Conservation (phyloP, 1,140 invertebrate species). For the Scaptomyza graminum region DNA sequence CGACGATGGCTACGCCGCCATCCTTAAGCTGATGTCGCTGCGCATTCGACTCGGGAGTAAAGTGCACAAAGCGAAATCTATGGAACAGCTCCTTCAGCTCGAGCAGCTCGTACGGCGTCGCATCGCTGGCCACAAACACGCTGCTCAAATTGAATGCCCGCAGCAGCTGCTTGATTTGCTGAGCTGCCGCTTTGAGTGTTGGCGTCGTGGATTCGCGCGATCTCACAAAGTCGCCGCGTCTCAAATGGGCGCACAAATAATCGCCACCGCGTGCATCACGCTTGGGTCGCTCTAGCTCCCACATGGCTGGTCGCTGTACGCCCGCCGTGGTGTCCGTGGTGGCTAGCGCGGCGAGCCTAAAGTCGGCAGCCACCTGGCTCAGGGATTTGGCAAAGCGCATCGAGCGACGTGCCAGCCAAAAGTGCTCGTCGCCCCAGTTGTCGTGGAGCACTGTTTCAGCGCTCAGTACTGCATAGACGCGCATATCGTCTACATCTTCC, state of each 20-base stretch:
- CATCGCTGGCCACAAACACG: constrained; percentile 93
- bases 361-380: constrained; percentile 88
- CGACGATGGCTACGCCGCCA: constrained; percentile 96
- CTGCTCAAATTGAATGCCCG: constrained; percentile 86
- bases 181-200: constrained; percentile 88
- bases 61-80: constrained; percentile 66
- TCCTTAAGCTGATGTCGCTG: constrained; percentile 87
- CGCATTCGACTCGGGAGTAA: constrained; percentile 65
- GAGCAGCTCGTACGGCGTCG: constrained; percentile 83
- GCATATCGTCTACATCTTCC: constrained; percentile 48
- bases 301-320: constrained; percentile 73
- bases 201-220: constrained; percentile 88
- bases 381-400: constrained; percentile 94
- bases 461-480: constrained; percentile 90
- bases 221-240: constrained; percentile 92
- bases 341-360: constrained; percentile 88
- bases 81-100: constrained; percentile 75
- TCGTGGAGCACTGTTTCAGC: constrained; percentile 96
- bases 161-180: constrained; percentile 88
- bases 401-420: constrained; percentile 94
- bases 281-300: constrained; percentile 73
- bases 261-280: constrained; percentile 88
- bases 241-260: constrained; percentile 91
- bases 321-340: constrained; percentile 85
- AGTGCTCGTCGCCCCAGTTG: constrained; percentile 91